Evolutionary conservation across 2,888 invertebrate species (phyloP), one percentile per base, ranked within the genome.

Genomic region (Gastrophysa polygoni): DNA sequence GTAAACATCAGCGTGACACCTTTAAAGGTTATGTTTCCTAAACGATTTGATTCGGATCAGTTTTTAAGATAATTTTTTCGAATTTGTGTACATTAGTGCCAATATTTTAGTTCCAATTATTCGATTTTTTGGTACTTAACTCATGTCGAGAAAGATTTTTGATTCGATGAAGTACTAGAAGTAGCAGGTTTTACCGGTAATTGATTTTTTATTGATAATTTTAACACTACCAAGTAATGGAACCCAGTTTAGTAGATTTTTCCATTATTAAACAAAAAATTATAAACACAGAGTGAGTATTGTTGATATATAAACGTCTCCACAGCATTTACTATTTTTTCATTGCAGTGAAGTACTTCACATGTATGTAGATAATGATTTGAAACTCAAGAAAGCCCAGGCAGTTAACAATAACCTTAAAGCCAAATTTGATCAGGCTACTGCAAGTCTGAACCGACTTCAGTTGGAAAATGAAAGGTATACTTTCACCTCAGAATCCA

Each of bases 251-350:
- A 14, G 66, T 61, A 11, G 44, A 70, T 63, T 73, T 72, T 64
- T 52, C 66, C 32, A 24, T 71, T 46, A 64, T 72, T 47, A 76
- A 75, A 56, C 68, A 72, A 52, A 75, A 75, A 66, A 73, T 75
- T 16, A 74, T 76, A 32, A 74, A 74, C 68, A 74, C 75, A 5
- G 71, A 75, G 75, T 76, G 73, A 76, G 73, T 71, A 17, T 20
- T 32, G 14, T 21, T 21, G 34, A 24, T 49, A 43, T 16, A 24
- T 29, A 17, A 10, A n/a, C n/a, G n/a, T 16, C 8, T n/a, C 28
- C n/a, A 8, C 14, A 3, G 16, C 14, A 7, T 51, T 47, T 54
- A 50, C 48, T 34, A 47, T 29, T 60, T 44, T 50, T 61, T 64
- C 11, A 54, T 73, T 73, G 47, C 52, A 76, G 76, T 67, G 71